Evolutionary conservation across 1,140 invertebrate species (phyloP).

Genomic region (Atta colombica): DNA sequence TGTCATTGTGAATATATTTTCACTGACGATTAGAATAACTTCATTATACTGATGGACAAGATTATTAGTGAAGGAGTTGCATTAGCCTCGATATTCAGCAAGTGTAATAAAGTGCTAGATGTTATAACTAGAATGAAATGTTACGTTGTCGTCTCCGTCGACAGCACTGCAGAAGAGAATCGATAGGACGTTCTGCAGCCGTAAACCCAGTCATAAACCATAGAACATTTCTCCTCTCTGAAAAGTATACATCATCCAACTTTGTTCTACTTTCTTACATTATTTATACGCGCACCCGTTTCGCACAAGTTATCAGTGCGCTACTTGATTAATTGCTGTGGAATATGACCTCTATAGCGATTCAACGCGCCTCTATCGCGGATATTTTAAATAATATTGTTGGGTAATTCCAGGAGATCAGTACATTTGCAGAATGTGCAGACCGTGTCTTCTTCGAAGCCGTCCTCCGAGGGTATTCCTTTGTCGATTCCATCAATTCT

Average conservation of each 20-base stretch:
- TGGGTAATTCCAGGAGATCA: not conserved
- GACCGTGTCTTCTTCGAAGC: constrained; percentile 9
- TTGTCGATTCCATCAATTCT: constrained; percentile 55
- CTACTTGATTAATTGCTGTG: constrained; percentile 48
- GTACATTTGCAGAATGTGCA: not conserved
- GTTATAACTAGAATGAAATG: constrained; percentile 68
- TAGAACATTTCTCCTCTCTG: constrained; percentile 59
- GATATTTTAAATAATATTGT: constrained; percentile 2
- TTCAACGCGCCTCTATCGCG: constrained; percentile 15
- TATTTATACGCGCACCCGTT: constrained; percentile 54
- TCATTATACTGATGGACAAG: constrained; percentile 34
- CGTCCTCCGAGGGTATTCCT: constrained; percentile 37
- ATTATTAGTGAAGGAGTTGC: constrained; percentile 59
- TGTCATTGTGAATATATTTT: constrained; percentile 14
- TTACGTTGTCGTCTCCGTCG: constrained; percentile 62
- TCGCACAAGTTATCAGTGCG: constrained; percentile 34
- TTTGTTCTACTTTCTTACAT: constrained; percentile 60
- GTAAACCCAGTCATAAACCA: constrained; percentile 63
- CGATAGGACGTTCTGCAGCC: constrained; percentile 51
- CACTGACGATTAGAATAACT: constrained; percentile 1
- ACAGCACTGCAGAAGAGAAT: constrained; percentile 53
- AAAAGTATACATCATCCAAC: constrained; percentile 55
- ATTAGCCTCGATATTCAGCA: constrained; percentile 63
- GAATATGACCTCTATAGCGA: constrained; percentile 35
- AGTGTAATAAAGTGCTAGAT: constrained; percentile 70